Conservation (phyloP, 2,113 vertebrate genomes). For the Sterrhoptilus dennistouni region DNA sequence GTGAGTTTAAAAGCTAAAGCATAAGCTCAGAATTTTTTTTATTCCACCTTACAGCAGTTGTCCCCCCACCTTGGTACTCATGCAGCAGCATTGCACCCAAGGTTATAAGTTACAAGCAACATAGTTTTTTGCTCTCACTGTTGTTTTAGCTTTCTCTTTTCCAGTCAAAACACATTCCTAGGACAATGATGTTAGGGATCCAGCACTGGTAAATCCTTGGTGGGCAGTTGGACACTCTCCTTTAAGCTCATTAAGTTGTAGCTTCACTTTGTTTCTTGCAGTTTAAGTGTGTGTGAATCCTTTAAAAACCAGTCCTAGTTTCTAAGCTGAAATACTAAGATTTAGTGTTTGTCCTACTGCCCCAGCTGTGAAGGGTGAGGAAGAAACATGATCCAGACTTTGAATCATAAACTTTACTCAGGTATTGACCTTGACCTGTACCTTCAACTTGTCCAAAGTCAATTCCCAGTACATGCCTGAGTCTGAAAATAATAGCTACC, state of each 20-base stretch:
- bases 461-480: background rate
- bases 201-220: background rate
- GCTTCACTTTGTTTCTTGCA: background rate
- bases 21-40: background rate
- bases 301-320: background rate
- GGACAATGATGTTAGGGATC: background rate
- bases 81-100: background rate
- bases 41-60: background rate
- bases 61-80: too few species aligned
- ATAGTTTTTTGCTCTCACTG: background rate
- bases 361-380: background rate
- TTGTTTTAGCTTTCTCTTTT: background rate
- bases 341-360: background rate
- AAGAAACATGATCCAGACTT: background rate
- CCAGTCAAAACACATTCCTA: background rate
- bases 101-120: background rate
- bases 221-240: background rate
- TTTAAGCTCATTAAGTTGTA: background rate
- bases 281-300: background rate
- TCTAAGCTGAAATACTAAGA: background rate
- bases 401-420: background rate
- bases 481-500: constrained; percentile 19
- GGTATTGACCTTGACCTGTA: constrained; percentile 39
- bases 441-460: background rate
- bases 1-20: background rate